Evolutionary conservation across 2,113 vertebrate genomes (phyloP), one percentile per base, ranked within the genome.

Genomic region (Microtus montanus): DNA sequence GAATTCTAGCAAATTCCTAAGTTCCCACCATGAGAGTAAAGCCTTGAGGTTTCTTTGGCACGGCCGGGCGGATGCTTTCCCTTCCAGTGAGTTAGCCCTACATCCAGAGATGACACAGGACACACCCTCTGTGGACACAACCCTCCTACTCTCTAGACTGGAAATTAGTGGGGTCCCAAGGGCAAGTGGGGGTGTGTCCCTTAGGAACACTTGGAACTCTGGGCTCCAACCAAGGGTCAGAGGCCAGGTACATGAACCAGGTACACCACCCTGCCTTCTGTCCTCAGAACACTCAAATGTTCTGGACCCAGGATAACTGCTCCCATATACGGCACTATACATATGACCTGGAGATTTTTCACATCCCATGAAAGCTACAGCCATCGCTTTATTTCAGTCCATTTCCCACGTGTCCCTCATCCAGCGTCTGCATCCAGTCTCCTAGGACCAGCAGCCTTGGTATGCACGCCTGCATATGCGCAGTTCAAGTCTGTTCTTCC

Each of bases 401-500:
- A 0, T 49, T 22, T 64, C 73, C 30, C n/a, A 41, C 5, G 2
- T 8, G 41, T 10, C 49, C 14, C 54, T 58, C 24, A 13, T 26
- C 24, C 52, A 68, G 49, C 26, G 47, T n/a, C 38, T 47, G 28
- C 52, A 28, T 11, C 9, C 1, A 52, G 38, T 63, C 61, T 66
- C n/a, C 4, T 13, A 49, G 74, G 49, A 54, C 49, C 86, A 64
- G 22, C 44, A 33, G 44, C 41, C 30, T 28, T 2, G 0, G 28
- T 7, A 5, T 5, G 5, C 1, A 14, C 3, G 30, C n/a, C 52
- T 41, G 49, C 2, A 0, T 14, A 17, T 44, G 35, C 0, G 17
- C 14, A 71, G 26, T 24, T 28, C 35, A 1, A 14, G 13, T 17
- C 84, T 2, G 4, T 4, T 63, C 77, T 89, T 66, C 70, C 79